Base-by-base conservation (phyloP, 2,113 vertebrate species). In the Pelmatolapia mariae region DNA sequence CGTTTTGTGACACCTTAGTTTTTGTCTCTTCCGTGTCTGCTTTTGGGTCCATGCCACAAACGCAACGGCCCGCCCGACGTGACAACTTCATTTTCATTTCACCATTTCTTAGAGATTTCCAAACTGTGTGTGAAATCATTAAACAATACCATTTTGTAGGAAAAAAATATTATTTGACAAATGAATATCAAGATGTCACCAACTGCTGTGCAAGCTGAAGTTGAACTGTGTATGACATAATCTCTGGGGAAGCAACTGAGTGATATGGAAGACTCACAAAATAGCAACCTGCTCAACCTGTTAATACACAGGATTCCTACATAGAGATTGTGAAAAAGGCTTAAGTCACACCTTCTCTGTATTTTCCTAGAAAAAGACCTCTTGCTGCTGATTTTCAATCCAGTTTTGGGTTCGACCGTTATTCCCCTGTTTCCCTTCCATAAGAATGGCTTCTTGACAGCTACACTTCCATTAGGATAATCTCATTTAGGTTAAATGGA, bases 1-100 rank as follows among this genome's bases (percentile, higher is more conserved):
- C 1, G 1, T 61, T 61, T 61, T 33, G 59, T 33, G 33, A 61
- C 9, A 61, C 29, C 59, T 7, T 61, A 1, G 57, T 61, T 33
- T 61, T 61, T 61, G 9, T 61, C 29, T 61, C 59, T 4, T 33
- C 16, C 2, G 2, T 1, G 9, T 61, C 59, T 61, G 29, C 29
- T 6, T 31, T 59, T 59, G 15, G 26, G 16, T 33, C 29, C 16
- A 61, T 61, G 57, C 57, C 15, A 31, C 57, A 61, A 61, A 61
- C 0, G 2, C 16, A 61, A 29, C 1, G 16, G 29, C 29, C 57
- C 31, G 57, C 57, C 57, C 16, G 18, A 31, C 0, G 3, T 5
- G 29, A 61, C 16, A 61, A 33, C 16, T 33, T 63, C 2, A 19
- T 47, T 56, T 50, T 53, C 18, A 26, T 40, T 53, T 56, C 33